Percentiles rank a stretch among this genome's conserved stretches.
Conservation (phyloP, 2,888 invertebrate genomes). For the Perizoma affinitatum region DNA sequence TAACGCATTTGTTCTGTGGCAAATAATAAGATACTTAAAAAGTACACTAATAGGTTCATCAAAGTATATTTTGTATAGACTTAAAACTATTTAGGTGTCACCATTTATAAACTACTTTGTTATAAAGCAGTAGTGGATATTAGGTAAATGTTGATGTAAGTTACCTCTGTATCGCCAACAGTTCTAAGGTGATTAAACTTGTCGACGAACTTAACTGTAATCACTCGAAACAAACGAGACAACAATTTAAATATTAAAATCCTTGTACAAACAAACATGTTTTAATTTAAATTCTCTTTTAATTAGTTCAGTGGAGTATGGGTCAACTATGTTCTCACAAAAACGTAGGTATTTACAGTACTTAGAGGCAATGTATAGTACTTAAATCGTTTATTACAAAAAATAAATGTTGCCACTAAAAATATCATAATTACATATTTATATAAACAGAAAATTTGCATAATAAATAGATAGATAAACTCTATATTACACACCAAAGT, state of each 20-base stretch:
- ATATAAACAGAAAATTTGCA: no score
- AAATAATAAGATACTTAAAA: slow-evolving; percentile 23
- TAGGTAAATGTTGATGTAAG: slow-evolving; percentile 20
- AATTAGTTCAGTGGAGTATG: no score
- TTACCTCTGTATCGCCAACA: slow-evolving; percentile 15
- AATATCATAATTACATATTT: no score
- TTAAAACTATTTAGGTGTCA: slow-evolving; percentile 24
- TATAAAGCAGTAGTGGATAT: slow-evolving; percentile 13
- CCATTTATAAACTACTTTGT: slow-evolving; percentile 17
- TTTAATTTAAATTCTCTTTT: slow-evolving; percentile 10
- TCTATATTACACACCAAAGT: no score
- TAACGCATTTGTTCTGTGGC: slow-evolving; percentile 26
- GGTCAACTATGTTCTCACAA: no score
- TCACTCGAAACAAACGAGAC: slow-evolving; percentile 18
- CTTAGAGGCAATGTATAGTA: no score
- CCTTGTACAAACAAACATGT: slow-evolving; percentile 30
- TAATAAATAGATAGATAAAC: no score
- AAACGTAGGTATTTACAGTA: no score
- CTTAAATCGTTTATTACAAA: no score
- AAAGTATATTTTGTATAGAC: slow-evolving; percentile 30
- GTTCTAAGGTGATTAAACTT: slow-evolving; percentile 8
- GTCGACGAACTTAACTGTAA: slow-evolving; percentile 22
- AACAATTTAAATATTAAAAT: slow-evolving; percentile 26
- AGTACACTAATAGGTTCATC: slow-evolving; percentile 21
- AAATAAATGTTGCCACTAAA: no score